phyloP scores from a whole-genome alignment of 2,113 vertebrate species.

The Pyxicephalus adspersus region DNA sequence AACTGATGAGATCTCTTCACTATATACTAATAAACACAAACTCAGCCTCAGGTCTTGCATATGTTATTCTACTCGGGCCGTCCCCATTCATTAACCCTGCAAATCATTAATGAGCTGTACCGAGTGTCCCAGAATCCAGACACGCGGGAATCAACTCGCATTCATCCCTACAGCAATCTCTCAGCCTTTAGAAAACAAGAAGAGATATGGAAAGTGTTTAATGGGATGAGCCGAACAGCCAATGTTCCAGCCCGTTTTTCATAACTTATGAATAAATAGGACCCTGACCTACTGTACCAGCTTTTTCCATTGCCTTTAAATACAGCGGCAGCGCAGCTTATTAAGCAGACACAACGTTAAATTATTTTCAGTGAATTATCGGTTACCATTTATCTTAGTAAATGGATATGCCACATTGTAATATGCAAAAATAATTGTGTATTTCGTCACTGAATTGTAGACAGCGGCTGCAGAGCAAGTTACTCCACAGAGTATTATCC shows the following conservation, averaged over 20 bases:
- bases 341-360: slow-evolving; percentile 38
- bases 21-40: slow-evolving; percentile 14
- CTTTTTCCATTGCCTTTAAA: background rate
- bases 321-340: slow-evolving; percentile 9
- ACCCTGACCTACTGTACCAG: background rate
- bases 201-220: slow-evolving; percentile 1
- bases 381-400: slow-evolving; percentile 38
- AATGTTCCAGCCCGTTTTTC: background rate
- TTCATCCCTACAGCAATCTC: slow-evolving; percentile 22
- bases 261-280: slow-evolving; percentile 3
- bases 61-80: background rate
- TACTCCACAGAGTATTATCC: slow-evolving; percentile 47
- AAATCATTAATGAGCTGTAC: slow-evolving; percentile 19
- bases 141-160: background rate
- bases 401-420: slow-evolving; percentile 41
- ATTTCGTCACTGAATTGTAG: slow-evolving; percentile 45
- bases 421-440: slow-evolving; percentile 46
- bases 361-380: slow-evolving; percentile 34
- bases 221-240: slow-evolving; percentile 1
- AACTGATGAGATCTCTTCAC: background rate
- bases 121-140: slow-evolving; percentile 11
- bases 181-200: background rate
- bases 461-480: slow-evolving; percentile 31
- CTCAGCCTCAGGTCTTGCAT: slow-evolving; percentile 31
- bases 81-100: background rate